Evolutionary conservation across 35 echinoderm and acorn worm genomes (phyloP), one percentile per base, ranked within the genome.

Genomic region (Lytechinus variegatus): DNA sequence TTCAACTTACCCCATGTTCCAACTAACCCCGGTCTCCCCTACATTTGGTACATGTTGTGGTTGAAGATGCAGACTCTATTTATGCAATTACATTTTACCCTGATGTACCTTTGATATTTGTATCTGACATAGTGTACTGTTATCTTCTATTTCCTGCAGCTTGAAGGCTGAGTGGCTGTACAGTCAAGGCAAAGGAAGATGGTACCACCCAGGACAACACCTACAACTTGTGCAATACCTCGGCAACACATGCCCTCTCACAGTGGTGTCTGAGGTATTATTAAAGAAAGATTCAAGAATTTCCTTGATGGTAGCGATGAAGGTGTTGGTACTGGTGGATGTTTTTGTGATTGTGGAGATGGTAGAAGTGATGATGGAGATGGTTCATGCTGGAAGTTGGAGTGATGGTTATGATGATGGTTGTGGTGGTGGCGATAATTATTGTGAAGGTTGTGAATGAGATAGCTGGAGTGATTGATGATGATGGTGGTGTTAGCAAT

Each of bases 121-220:
- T 44, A 1, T 44, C 33, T 44, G 33, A 44, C 33, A 44, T 44
- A 44, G 33, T 44, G 0, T 44, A 44, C 33, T 44, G 33, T 44
- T 44, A 44, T 44, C 33, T 44, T 44, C 33, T 44, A 44, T 44
- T 1, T 60, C 8, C 8, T 21, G 16, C 97, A 97, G 98, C 96
- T 96, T 99, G 95, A 99, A 97, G 86, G 98, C 97, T 28, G 98
- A 99, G 86, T 99, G 98, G 98, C 92, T 99, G 94, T 99, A 99
- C 96, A 99, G 98, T 87, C 98, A 99, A 55, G 98, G 98, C 11
- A 99, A 99, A 53, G 98, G 98, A 4, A 87, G 97, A 5, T 96
- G 88, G 88, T 99, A 96, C 72, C 97, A 97, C 60, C 96, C 98
- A 3, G 98, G 98, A n/a, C 98, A 99, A 71, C 98, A 99, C 53